Evolutionary conservation across 30 jellyfish, hydroid and myxozoan species (phyloP).

Genomic region (Aurelia aurita complex sp. Pacific): DNA sequence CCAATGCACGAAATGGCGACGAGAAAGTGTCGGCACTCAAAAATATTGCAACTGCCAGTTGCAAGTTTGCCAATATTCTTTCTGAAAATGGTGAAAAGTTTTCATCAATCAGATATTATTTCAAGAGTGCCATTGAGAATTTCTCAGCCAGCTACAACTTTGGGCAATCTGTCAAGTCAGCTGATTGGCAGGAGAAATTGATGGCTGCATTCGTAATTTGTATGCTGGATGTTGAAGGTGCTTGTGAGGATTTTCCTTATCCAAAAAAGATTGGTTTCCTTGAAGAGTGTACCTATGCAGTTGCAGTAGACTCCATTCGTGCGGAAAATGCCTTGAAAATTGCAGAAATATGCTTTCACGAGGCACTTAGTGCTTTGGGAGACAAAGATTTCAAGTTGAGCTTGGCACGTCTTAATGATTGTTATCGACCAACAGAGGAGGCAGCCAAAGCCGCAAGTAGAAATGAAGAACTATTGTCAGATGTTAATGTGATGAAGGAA

Average conservation of each 20-base stretch:
- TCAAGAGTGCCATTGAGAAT: conserved; percentile 12
- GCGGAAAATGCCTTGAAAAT: conserved; percentile 12
- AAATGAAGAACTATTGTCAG: not conserved
- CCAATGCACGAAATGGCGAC: conserved; percentile 14
- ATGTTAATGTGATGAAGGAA: not conserved
- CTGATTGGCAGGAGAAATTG: conserved; percentile 22
- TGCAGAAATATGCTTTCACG: conserved; percentile 33
- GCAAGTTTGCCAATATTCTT: conserved; percentile 6
- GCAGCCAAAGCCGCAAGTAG: not conserved
- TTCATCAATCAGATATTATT: not conserved
- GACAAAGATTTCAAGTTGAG: conserved; percentile 45
- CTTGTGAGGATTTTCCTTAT: not conserved
- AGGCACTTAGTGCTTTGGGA: not conserved
- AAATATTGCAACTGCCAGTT: conserved; percentile 36
- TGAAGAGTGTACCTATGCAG: conserved; percentile 24
- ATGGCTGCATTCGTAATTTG: not conserved
- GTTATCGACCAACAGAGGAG: conserved; percentile 69
- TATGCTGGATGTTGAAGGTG: not conserved
- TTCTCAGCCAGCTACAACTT: conserved; percentile 8
- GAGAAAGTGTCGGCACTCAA: conserved; percentile 50
- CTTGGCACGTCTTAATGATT: conserved; percentile 28
- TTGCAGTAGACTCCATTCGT: conserved; percentile 15
- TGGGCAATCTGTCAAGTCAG: not conserved
- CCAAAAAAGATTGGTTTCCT: not conserved
- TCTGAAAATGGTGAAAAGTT: not conserved